Evolutionary conservation across 2,888 invertebrate species (phyloP), one percentile per base, ranked within the genome.

Genomic region (Cheilosia grossa): DNA sequence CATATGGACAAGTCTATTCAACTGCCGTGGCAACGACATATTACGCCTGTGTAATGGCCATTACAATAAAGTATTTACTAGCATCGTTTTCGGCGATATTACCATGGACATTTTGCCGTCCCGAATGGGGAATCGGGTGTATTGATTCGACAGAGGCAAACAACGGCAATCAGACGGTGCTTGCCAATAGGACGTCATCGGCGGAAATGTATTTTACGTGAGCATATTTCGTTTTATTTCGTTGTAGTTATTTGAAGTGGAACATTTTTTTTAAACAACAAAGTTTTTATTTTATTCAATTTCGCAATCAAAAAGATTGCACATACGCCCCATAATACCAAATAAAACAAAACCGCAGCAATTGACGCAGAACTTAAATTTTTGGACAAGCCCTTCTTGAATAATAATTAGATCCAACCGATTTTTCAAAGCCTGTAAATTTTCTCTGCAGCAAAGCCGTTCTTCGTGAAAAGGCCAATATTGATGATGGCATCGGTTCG

Each of bases 1-100:
- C 93, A 10, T 93, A 93, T 88, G 94, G 94, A 0, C 93, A 94
- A 87, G 91, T 93, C 0, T 90, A 94, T 15, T 93, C 93, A 0
- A 93, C 93, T 1, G 92, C 92, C 0, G 92, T 93, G 74, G 94
- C 95, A 0, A 93, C 94, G n/a, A 94, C 94, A 0, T 95, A 95
- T 88, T 95, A 95, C 89, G 94, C 94, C 77, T 93, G 94, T 6
- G 89, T 95, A 27, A 95, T 95, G 94, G 94, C 94, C 0, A 87
- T 95, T 27, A 94, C 94, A 0, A 90, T 95, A 7, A 94, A 93
- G 87, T 95, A 95, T 89, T 91, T 95, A 87, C 88, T 94, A 56
- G 93, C 93, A 37, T 95, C 95, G 0, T 94, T 95, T 88, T 92
- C 92, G 3, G 89, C 92, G 0, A 90, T 93, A 5, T 89, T 95